A percentile compares a stretch with the other conserved stretches of the same genome.
phyloP scores from a whole-genome alignment of 2,888 invertebrate genomes.

The Sycophila texana region DNA sequence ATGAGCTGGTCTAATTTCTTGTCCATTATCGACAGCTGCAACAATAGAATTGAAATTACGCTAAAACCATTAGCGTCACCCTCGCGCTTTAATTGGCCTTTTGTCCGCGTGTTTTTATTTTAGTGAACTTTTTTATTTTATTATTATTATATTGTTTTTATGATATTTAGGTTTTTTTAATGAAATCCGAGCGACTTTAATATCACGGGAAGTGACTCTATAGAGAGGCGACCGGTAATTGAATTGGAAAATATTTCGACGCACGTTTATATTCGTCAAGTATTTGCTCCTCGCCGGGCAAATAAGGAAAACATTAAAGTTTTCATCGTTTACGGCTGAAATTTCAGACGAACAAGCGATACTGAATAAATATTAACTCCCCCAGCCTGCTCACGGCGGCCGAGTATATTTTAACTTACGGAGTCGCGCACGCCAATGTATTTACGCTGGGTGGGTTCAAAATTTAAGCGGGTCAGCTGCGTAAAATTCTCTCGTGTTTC shows the following conservation, averaged over 20 bases:
- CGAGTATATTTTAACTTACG: neutral
- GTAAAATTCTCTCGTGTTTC: slow-evolving; percentile 1
- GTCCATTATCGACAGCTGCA: slow-evolving; percentile 76
- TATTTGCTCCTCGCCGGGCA: neutral
- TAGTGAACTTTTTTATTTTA: no score
- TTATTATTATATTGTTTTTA: no score
- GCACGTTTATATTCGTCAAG: no score
- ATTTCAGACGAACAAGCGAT: neutral
- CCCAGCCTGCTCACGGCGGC: neutral
- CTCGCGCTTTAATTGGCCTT: slow-evolving; percentile 23
- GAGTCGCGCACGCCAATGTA: neutral
- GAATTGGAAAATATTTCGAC: no score
- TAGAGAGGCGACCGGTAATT: no score
- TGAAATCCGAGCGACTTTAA: no score
- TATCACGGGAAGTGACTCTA: no score
- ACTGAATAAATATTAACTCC: slow-evolving; percentile 15
- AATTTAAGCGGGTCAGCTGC: neutral
- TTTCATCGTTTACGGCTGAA: neutral
- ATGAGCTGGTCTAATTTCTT: slow-evolving; percentile 78
- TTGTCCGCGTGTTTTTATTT: neutral
- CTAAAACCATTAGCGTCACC: slow-evolving; percentile 29
- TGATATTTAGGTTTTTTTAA: no score
- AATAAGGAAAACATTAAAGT: slow-evolving; percentile 3
- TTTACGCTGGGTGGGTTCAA: slow-evolving; percentile 14
- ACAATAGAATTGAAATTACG: slow-evolving; percentile 56